Evolutionary conservation across 2,888 invertebrate genomes (phyloP), one percentile per base, ranked within the genome.

Genomic region (Standfussiana lucernea): DNA sequence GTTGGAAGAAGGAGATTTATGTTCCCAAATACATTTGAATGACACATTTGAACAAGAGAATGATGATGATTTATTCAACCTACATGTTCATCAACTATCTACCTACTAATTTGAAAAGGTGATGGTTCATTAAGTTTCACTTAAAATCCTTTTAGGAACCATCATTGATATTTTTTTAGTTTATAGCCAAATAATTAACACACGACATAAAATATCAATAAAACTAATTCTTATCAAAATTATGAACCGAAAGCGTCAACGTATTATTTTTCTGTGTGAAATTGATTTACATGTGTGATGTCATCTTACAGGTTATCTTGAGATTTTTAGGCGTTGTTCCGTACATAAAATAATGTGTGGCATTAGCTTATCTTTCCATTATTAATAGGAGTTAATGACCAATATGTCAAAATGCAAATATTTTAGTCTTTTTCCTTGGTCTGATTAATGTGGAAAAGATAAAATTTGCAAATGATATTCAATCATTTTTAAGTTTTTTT

Each of bases 181-280:
- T 68, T 47, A 66, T 78, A 10, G 72, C 21, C 10, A 53, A 61
- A 61, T 72, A 68, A 84, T 80, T 73, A 74, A 84, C 32, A 37
- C 24, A 56, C 2, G 21, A 53, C 35, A 68, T 69, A 65, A 59
- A 47, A 64, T 66, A 35, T 53, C 59, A 50, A 84, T 72, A 80
- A 80, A 84, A 71, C 37, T 61, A 66, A 56, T 82, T 85, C 42
- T 85, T 82, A 85, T 75, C 72, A 75, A 75, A 82, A 61, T 75
- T 75, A 70, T 70, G 70, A 81, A 62, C 79, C 69, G 74, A 70
- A 82, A 68, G 47, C 72, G 72, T 75, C 70, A 72, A 79, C 11
- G 62, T 72, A 73, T 82, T 56, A 37, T 67, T 68, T 72, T 72
- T 70, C n/a, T 77, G 32, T 64, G 66, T 65, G 37, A 75, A 72